Percentiles rank a stretch among this genome's conserved stretches.
Conservation (phyloP, 2,888 invertebrate species). For the Tanytarsus gracilentus region DNA sequence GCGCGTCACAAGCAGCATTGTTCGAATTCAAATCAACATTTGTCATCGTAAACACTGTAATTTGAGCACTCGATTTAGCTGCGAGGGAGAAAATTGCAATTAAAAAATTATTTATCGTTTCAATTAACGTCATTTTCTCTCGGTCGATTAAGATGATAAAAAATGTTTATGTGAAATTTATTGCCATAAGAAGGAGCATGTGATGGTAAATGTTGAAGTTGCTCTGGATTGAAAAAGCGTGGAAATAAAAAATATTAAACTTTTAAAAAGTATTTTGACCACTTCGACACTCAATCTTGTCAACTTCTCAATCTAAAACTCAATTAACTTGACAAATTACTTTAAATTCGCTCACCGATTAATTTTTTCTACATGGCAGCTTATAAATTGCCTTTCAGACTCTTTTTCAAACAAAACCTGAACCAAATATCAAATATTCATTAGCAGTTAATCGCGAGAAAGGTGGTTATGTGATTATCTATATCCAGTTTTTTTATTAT, state of each 20-base stretch:
- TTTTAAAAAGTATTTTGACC: too few relatives aligned
- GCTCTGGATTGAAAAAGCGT: neutral
- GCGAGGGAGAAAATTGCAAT: neutral
- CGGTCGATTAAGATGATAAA: too few relatives aligned
- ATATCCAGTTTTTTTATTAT: neutral
- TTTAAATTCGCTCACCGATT: too few relatives aligned
- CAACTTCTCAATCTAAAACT: too few relatives aligned
- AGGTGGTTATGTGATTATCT: neutral
- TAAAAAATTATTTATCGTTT: neutral
- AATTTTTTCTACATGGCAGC: too few relatives aligned
- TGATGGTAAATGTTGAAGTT: neutral
- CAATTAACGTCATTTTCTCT: neutral
- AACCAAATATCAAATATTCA: neutral
- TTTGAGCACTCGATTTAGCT: neutral
- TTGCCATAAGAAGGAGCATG: neutral
- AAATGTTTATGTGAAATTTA: neutral
- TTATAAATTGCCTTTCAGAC: too few relatives aligned
- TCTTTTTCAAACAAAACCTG: too few relatives aligned
- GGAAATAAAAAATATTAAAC: neutral
- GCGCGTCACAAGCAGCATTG: neutral
- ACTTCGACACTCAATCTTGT: too few relatives aligned
- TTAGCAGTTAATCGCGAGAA: neutral
- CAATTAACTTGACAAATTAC: too few relatives aligned
- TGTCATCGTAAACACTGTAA: neutral
- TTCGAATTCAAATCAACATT: neutral